Conservation (phyloP, 2,797 vertebrate species). For the Vireo griseus region DNA sequence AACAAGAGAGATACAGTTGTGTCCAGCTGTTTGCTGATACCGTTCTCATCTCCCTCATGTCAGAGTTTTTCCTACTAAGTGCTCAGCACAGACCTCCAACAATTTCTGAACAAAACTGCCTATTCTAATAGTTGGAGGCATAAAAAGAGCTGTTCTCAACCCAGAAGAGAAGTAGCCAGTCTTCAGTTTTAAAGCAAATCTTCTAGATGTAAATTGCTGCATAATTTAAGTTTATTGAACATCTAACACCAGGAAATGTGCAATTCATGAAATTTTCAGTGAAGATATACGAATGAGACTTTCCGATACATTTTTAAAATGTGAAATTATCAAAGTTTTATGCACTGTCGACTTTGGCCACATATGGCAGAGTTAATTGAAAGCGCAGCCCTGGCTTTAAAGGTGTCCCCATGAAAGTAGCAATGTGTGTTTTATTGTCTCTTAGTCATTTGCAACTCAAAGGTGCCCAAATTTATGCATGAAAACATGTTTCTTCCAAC, state of each 20-base stretch:
- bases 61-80: background rate
- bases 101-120: background rate
- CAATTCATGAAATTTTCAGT: conserved; percentile 69
- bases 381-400: conserved; percentile 30
- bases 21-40: background rate
- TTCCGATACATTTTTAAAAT: conserved; percentile 62
- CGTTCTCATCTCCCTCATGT: background rate
- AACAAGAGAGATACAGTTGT: background rate
- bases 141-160: background rate
- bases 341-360: conserved; percentile 35
- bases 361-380: conserved; percentile 57
- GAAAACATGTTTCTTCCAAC: background rate
- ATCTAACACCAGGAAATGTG: conserved; percentile 60
- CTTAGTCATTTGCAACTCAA: conserved; percentile 40
- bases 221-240: conserved; percentile 72
- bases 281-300: conserved; percentile 47
- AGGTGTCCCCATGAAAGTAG: conserved; percentile 7
- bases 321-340: conserved; percentile 66
- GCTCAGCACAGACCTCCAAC: background rate
- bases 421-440: conserved; percentile 42
- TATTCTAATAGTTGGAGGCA: background rate
- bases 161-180: background rate
- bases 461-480: conserved; percentile 1
- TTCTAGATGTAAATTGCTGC: conserved; percentile 59
- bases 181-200: conserved; percentile 46